Evolutionary conservation across 2,888 invertebrate species (phyloP).

Genomic region (Hirtodrosophila confusa): DNA sequence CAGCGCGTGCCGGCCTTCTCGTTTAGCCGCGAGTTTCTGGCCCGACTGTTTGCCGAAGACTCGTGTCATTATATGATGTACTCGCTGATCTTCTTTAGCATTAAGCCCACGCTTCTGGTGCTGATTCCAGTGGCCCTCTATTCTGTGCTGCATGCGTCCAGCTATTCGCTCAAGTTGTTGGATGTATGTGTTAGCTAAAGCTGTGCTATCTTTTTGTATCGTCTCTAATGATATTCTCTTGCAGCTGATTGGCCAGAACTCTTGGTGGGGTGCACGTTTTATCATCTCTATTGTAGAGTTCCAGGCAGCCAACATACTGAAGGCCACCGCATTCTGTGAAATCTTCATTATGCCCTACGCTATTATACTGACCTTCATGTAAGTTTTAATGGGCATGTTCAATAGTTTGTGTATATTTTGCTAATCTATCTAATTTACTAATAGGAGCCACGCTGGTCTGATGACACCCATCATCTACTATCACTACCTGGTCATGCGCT

Average conservation of each 20-base stretch:
- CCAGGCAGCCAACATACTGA: slow-evolving; percentile 94
- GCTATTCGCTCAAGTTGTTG: slow-evolving; percentile 94
- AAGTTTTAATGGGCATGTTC: slow-evolving; percentile 85
- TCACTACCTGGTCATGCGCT: slow-evolving; percentile 96
- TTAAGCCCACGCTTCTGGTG: slow-evolving; percentile 94
- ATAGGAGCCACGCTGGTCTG: slow-evolving; percentile 94
- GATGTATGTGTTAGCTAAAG: slow-evolving; percentile 89
- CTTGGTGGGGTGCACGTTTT: slow-evolving; percentile 94
- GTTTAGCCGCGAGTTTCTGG: slow-evolving; percentile 92
- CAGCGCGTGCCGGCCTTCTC: slow-evolving; percentile 95
- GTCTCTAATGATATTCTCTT: slow-evolving; percentile 50
- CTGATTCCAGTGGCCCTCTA: slow-evolving; percentile 96
- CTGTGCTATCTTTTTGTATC: not conserved
- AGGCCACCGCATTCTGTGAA: slow-evolving; percentile 96
- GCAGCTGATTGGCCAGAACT: slow-evolving; percentile 95
- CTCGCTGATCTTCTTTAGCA: slow-evolving; percentile 96
- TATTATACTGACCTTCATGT: slow-evolving; percentile 93
- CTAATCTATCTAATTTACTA: not conserved
- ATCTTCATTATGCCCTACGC: slow-evolving; percentile 95
- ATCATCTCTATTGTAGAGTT: slow-evolving; percentile 95
- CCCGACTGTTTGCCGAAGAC: slow-evolving; percentile 92
- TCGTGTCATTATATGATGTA: slow-evolving; percentile 98
- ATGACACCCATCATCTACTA: slow-evolving; percentile 98
- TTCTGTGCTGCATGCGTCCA: slow-evolving; percentile 95
- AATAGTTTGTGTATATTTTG: not conserved